phyloP scores from a whole-genome alignment of 1,140 invertebrate species.

The Drosophila asahinai region DNA sequence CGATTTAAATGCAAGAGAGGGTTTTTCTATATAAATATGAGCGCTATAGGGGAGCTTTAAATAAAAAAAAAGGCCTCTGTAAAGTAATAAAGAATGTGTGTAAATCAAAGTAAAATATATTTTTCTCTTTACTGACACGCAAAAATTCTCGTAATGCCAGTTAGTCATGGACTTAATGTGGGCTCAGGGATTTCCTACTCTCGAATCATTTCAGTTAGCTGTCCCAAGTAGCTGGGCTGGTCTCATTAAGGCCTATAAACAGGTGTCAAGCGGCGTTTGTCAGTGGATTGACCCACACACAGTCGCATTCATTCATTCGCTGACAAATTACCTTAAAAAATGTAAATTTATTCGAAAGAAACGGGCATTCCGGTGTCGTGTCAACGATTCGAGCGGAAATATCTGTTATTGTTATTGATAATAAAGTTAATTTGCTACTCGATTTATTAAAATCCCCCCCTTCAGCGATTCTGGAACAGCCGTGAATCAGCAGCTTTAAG shows the following conservation, averaged over 20 bases:
- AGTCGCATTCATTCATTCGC: slow-evolving; percentile 3
- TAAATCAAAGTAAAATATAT: slow-evolving; percentile 15
- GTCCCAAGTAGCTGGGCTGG: slow-evolving; percentile 17
- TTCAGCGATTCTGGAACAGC: slow-evolving; percentile 27
- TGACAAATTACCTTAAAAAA: slow-evolving; percentile 69
- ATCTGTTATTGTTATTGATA: slow-evolving; percentile 69
- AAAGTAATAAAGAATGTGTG: not conserved
- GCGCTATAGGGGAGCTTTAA: not conserved
- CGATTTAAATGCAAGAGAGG: not conserved
- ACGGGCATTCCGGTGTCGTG: slow-evolving; percentile 10
- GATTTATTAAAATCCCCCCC: slow-evolving; percentile 54
- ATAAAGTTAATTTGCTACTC: slow-evolving; percentile 51
- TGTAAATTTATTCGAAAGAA: slow-evolving; percentile 60
- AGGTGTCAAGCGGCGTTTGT: slow-evolving; percentile 43
- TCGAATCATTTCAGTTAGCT: slow-evolving; percentile 22
- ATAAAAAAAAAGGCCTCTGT: not conserved
- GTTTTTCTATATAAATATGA: not conserved
- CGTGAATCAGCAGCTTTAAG: slow-evolving; percentile 54
- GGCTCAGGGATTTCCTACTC: slow-evolving; percentile 36
- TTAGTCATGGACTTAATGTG: slow-evolving; percentile 33
- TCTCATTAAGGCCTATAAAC: slow-evolving; percentile 50
- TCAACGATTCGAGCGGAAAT: slow-evolving; percentile 66
- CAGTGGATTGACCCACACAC: slow-evolving; percentile 36
- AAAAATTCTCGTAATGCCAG: not conserved
- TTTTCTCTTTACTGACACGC: not conserved